Conservation (phyloP, 2,888 invertebrate genomes). For the Platycheirus albimanus region DNA sequence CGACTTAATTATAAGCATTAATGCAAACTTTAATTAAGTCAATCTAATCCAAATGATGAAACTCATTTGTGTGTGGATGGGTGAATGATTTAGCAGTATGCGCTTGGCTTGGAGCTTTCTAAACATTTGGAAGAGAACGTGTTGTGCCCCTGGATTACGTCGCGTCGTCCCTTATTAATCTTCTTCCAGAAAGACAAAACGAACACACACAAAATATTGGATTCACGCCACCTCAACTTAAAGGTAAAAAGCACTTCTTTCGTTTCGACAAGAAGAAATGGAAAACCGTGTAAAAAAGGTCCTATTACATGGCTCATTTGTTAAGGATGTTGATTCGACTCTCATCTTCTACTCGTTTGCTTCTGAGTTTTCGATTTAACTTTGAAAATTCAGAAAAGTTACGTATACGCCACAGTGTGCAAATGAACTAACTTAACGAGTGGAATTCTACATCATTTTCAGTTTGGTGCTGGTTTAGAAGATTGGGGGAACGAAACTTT, state of each 20-base stretch:
- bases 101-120: neutral
- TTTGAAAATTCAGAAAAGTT: constrained; percentile 45
- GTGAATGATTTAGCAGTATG: constrained; percentile 48
- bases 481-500: constrained; percentile 41
- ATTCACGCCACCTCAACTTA: constrained; percentile 35
- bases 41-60: constrained; percentile 69
- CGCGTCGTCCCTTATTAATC: constrained; percentile 32
- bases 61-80: constrained; percentile 14
- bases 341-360: no score
- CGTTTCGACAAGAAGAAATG: constrained; percentile 8
- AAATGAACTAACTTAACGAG: constrained; percentile 70
- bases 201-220: constrained; percentile 34
- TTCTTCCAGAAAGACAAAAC: neutral
- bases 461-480: constrained; percentile 30
- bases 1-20: constrained; percentile 69
- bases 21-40: constrained; percentile 73
- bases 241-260: constrained; percentile 54
- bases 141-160: constrained; percentile 45
- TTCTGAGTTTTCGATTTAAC: constrained; percentile 6
- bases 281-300: constrained; percentile 14
- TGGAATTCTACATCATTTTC: constrained; percentile 43
- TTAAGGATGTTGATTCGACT: constrained; percentile 46
- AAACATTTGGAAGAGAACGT: constrained; percentile 28
- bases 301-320: constrained; percentile 72
- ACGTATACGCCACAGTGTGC: constrained; percentile 64